Base-by-base conservation (phyloP, 2,888 invertebrate species). In the Scelioninae gen. 2 region DNA sequence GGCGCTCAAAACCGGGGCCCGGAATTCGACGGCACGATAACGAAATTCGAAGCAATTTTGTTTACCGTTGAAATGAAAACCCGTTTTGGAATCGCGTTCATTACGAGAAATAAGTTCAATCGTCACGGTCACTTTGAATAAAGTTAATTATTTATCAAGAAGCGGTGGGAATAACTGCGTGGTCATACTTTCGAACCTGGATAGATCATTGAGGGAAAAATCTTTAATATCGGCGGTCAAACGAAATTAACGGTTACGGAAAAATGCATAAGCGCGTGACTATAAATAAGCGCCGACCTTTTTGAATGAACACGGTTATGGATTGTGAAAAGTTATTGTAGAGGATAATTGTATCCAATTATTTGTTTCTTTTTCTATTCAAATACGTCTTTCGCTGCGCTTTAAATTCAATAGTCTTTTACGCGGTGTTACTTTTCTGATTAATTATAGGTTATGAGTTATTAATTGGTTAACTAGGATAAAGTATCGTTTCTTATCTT, bases 361-460 rank as follows among this genome's bases (percentile, higher is more conserved):
- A 16, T 43, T 3, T 22, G n/a, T 41, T 41, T 41, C 25, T 11
- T 25, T 45, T 45, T 45, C n/a, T 41, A 41, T 18, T 41, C 41
- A 4, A 39, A 39, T 33, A 3, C n/a, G 9, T 33, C 33, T n/a
- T 33, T 33, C n/a, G 3, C 6, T 25, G 25, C 25, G 25, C 6
- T 31, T 31, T 10, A 2, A 31, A 31, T 31, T 31, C n/a, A n/a
- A n/a, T n/a, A n/a, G n/a, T n/a, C n/a, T n/a, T n/a, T n/a, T n/a
- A n/a, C n/a, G n/a, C n/a, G n/a, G n/a, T n/a, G n/a, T n/a, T n/a
- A n/a, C n/a, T n/a, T n/a, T n/a, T n/a, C n/a, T n/a, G n/a, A n/a
- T n/a, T 31, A 4, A 10, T 4, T 31, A 7, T 25, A 25, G 6
- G 25, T 25, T 25, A 25, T 25, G 25, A 3, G 25, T 25, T 25